Base-by-base conservation (phyloP, 2,888 invertebrate species). In the Lycaena phlaeas region DNA sequence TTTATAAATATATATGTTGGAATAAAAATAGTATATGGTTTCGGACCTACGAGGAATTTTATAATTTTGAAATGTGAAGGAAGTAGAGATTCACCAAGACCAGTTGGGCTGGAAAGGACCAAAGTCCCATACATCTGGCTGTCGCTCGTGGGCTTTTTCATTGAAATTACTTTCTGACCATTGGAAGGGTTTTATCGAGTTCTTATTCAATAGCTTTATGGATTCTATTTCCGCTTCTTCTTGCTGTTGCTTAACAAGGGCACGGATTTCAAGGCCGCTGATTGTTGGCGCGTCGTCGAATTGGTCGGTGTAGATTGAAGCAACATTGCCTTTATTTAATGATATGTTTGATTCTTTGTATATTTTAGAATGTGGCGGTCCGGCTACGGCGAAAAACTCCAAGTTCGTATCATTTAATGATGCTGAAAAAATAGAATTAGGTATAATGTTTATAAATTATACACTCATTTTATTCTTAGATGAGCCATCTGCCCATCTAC, bases 71-170 rank as follows among this genome's bases (percentile, higher is more conserved):
- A 36, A 9, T 14, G 3, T 38, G 29, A 25, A n/a, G n/a, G n/a
- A n/a, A n/a, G n/a, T 38, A 6, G 50, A 69, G 63, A 68, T 75
- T 76, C 79, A 74, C 89, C 89, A 89, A 39, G 84, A 79, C 89
- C 90, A 90, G 44, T 68, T 63, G 11, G 87, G 87, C 42, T 68
- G 64, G 31, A 89, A 77, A 1, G 88, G 86, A 25, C 86, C 76
- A 61, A 94, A 95, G 36, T 87, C 78, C 87, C 92, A 95, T 34
- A 85, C 65, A 52, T 94, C 92, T 0, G 94, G 93, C 6, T 93
- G 90, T 2, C 92, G 92, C 45, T 86, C 64, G 57, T 93, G 94
- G 1, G 88, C 84, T 36, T 68, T 60, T 43, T 87, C 76, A 2
- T 79, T 82, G 56, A 90, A 92, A 46, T 85, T 86, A 47, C 89